phyloP scores from a whole-genome alignment of 2,888 invertebrate species.

The Autographa gamma region DNA sequence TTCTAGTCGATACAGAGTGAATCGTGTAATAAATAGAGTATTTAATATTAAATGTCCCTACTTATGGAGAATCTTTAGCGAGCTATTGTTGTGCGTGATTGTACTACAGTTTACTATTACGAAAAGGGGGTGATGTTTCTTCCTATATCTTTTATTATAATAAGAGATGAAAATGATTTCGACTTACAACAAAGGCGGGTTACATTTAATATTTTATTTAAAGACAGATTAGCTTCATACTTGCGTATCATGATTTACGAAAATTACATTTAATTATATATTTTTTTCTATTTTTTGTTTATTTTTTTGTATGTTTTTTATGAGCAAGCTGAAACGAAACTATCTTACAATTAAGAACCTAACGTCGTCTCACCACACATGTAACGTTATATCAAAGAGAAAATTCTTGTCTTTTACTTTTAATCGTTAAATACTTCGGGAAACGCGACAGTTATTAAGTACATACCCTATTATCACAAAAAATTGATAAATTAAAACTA shows the following conservation, averaged over 20 bases:
- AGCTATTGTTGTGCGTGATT: conserved; percentile 53
- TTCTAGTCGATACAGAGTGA: conserved; percentile 36
- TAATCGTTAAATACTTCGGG: conserved; percentile 64
- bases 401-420: conserved; percentile 74
- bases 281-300: conserved; percentile 37
- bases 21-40: conserved; percentile 52
- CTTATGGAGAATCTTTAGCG: conserved; percentile 42
- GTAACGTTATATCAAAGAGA: conserved; percentile 80
- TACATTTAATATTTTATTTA: conserved; percentile 66
- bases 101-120: conserved; percentile 57
- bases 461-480: conserved; percentile 87
- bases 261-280: conserved; percentile 23
- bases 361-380: conserved; percentile 89
- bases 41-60: conserved; percentile 52
- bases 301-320: conserved; percentile 33
- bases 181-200: conserved; percentile 64
- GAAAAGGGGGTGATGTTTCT: conserved; percentile 24
- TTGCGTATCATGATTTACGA: conserved; percentile 59
- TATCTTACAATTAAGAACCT: conserved; percentile 75
- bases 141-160: conserved; percentile 44
- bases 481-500: conserved; percentile 80
- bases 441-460: conserved; percentile 77
- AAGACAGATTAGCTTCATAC: conserved; percentile 76
- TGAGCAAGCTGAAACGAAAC: conserved; percentile 73
- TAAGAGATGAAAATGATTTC: conserved; percentile 36